Base-by-base conservation (phyloP, 2,113 vertebrate species). In the Oryzias curvinotus region DNA sequence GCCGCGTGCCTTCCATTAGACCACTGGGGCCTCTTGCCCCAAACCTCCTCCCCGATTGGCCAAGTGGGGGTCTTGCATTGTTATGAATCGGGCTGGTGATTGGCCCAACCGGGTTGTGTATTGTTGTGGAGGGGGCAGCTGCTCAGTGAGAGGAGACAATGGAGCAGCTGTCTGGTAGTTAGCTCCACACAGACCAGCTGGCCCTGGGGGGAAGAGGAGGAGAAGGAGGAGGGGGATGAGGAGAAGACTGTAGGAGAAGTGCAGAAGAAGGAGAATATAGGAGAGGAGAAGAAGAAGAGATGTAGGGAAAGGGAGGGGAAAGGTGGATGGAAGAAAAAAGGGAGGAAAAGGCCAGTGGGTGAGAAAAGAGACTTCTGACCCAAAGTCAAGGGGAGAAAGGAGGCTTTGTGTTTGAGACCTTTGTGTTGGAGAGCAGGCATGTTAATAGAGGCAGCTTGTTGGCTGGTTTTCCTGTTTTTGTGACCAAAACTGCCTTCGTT, bases 151-250 rank as follows among this genome's bases (percentile, higher is more conserved):
- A 90, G 91, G 92, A 95, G 92, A 99, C 97, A 98, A 99, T 98
- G 90, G 96, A 94, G 96, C 96, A 99, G 97, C 97, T 99, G 97
- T 98, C 96, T 92, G 91, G 93, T 94, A 85, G 88, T 94, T 95
- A 94, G 95, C 93, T 93, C 94, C 93, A 94, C 96, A 96, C 94
- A 95, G 91, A 94, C 97, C 97, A 99, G 97, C 97, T 99, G 97
- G 89, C 89, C 80, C 80, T 77, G 69, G 70, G 76, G 80, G 77
- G 57, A 10, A 64, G 59, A 14, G 44, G 28, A 19, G 61, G 57
- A 43, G 57, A 71, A 51, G 68, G 79, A 21, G 72, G 51, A 18
- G 73, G 8, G 58, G 77, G 62, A 71, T 25, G 28, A 13, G 70
- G 73, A 69, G 81, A 55, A 68, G 71, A 28, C 44, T 50, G 49